These are phyloP conservation scores for Porites evermanni DNA, from an alignment of 92 coral and sea anemone species.

Conservation along the genomic window DNA sequence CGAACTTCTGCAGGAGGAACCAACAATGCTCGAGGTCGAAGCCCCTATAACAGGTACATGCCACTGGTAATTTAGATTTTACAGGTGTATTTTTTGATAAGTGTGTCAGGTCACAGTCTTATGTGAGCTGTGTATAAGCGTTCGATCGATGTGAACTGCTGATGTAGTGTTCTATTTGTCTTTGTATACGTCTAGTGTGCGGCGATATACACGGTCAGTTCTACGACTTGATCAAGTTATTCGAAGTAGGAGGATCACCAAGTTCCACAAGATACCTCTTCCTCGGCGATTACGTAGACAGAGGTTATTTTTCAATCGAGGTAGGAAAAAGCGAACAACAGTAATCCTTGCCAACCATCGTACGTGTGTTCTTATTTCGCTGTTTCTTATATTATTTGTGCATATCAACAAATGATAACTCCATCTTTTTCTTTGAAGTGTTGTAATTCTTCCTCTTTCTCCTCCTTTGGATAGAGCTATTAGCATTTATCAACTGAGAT, in stretches of 20 bases:
- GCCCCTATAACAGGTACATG: constrained; percentile 98
- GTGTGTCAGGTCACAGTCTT: constrained; percentile 32
- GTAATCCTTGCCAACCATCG: not conserved
- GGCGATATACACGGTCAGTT: constrained; percentile 99
- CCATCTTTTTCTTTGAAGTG: not conserved
- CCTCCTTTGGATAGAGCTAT: not conserved
- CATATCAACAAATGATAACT: not conserved
- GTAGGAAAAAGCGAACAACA: constrained; percentile 47
- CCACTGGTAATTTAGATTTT: constrained; percentile 2
- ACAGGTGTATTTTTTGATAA: constrained; percentile 17
- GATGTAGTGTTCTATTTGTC: constrained; percentile 33
- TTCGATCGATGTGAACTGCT: not conserved
- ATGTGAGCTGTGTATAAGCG: not conserved
- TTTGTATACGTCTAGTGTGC: constrained; percentile 78
- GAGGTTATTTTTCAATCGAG: constrained; percentile 99
- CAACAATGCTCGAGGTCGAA: constrained; percentile 95
- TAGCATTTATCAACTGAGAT: too few relatives aligned
- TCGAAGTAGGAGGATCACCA: constrained; percentile 98
- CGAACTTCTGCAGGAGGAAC: constrained; percentile 85
- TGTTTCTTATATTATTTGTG: not conserved
- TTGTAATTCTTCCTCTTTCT: not conserved
- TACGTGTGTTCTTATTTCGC: not conserved
- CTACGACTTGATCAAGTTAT: constrained; percentile 96
- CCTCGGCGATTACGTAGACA: constrained; percentile 97
- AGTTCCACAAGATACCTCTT: constrained; percentile 91